Conservation (phyloP, 2,888 invertebrate species). For the Eupsilia transversa region DNA sequence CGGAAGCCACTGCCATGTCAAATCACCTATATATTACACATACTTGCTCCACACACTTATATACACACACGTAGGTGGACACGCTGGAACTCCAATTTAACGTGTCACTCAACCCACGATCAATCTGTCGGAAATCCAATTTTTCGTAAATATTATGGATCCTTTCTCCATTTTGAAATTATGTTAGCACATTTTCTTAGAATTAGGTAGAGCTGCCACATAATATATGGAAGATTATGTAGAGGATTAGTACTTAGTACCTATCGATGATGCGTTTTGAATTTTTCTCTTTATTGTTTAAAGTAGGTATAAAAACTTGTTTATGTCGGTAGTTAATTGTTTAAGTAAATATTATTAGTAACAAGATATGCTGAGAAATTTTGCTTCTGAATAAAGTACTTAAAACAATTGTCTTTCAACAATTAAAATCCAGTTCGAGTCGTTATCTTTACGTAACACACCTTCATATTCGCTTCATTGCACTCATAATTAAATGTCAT, state of each 20-base stretch:
- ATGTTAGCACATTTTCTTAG: background rate
- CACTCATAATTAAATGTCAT: background rate
- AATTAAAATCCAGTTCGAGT: slow-evolving; percentile 12
- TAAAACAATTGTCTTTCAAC: slow-evolving; percentile 32
- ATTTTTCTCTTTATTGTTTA: slow-evolving; percentile 19
- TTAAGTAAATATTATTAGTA: slow-evolving; percentile 34
- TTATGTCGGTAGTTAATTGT: slow-evolving; percentile 26
- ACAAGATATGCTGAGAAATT: slow-evolving; percentile 22
- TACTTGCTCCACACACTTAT: slow-evolving; percentile 11
- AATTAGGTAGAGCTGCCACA: background rate
- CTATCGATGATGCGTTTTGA: background rate
- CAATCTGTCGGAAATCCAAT: slow-evolving; percentile 51
- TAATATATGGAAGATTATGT: background rate
- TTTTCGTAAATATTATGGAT: slow-evolving; percentile 48
- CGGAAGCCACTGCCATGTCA: slow-evolving; percentile 81
- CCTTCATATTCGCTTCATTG: slow-evolving; percentile 1
- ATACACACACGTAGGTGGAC: slow-evolving; percentile 27
- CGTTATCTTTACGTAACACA: background rate
- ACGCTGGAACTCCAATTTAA: slow-evolving; percentile 53
- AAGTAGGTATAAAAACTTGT: background rate
- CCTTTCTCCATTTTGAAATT: slow-evolving; percentile 24
- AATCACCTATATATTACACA: slow-evolving; percentile 50
- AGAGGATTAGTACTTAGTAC: background rate
- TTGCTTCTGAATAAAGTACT: slow-evolving; percentile 18
- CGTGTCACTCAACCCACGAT: slow-evolving; percentile 60